Evolutionary conservation across 2,888 invertebrate genomes (phyloP).

Genomic region (Liopterus haemorrhoidalis): DNA sequence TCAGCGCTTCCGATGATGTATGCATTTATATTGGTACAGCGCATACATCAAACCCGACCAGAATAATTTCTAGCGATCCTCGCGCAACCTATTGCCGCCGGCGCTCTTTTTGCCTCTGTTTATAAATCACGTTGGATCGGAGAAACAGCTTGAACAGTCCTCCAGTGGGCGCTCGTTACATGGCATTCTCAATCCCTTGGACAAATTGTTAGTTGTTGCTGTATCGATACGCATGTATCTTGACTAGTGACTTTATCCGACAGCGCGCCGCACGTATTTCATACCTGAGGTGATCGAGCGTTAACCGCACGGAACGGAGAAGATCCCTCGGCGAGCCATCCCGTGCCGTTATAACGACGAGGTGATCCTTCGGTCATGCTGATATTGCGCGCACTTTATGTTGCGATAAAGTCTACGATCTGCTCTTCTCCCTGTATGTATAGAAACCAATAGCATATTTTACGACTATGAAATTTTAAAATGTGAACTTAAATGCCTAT

Average conservation of each 20-base stretch:
- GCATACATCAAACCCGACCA: constrained; percentile 43
- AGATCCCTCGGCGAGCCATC: too few species aligned
- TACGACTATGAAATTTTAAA: constrained; percentile 24
- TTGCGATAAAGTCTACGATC: constrained; percentile 18
- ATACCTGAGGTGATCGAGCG: constrained; percentile 26
- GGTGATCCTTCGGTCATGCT: too few species aligned
- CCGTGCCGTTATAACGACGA: too few species aligned
- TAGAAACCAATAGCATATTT: constrained; percentile 20
- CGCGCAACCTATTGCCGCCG: constrained; percentile 38
- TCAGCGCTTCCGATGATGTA: constrained; percentile 41
- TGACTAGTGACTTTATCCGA: constrained; percentile 35
- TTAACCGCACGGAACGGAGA: constrained; percentile 4
- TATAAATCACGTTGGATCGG: constrained; percentile 45
- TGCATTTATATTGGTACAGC: constrained; percentile 42
- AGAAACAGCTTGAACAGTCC: constrained; percentile 22
- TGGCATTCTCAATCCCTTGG: background rate
- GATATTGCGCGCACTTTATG: constrained; percentile 21
- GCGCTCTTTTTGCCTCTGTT: constrained; percentile 41
- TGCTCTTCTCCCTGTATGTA: background rate
- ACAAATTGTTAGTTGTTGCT: constrained; percentile 42
- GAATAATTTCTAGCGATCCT: constrained; percentile 43
- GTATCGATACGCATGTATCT: constrained; percentile 36
- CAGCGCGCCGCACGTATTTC: constrained; percentile 36
- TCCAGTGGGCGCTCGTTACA: constrained; percentile 2
- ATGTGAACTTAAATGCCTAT: constrained; percentile 22